Evolutionary conservation across 37 sponge, comb jelly and placozoan genomes (phyloP).

Genomic region (Crambe crambe): DNA sequence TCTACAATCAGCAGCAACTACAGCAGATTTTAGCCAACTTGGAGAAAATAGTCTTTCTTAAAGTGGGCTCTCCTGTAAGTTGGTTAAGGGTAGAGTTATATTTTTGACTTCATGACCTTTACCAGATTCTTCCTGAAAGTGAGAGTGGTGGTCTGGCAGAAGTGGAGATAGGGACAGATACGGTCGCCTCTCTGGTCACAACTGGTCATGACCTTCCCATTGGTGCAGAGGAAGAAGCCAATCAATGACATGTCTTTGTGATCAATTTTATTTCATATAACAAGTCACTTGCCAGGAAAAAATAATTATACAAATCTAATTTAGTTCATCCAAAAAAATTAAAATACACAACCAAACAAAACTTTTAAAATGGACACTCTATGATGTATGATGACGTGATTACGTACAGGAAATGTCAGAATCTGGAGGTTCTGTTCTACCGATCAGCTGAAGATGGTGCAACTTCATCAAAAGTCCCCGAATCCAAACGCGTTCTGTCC

Average conservation of each 20-base stretch:
- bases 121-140: neutral
- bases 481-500: neutral
- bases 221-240: slow-evolving; percentile 35
- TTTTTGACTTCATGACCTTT: slow-evolving; percentile 5
- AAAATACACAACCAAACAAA: no score
- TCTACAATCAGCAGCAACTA: slow-evolving; percentile 81
- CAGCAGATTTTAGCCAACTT: slow-evolving; percentile 77
- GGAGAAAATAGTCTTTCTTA: slow-evolving; percentile 80
- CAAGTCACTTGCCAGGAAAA: no score
- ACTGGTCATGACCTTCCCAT: slow-evolving; percentile 26
- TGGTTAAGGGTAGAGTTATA: neutral
- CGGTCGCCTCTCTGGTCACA: slow-evolving; percentile 34
- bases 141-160: slow-evolving; percentile 5
- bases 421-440: no score
- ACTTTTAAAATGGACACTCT: no score
- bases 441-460: neutral
- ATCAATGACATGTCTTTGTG: slow-evolving; percentile 10
- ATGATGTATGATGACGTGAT: no score
- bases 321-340: no score
- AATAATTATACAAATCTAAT: no score
- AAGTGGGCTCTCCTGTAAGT: slow-evolving; percentile 35
- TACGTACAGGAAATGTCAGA: no score
- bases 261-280: no score
- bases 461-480: neutral
- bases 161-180: slow-evolving; percentile 25